These are phyloP conservation scores for Xylophagus ater DNA, from an alignment of 2,888 invertebrate species.

Conservation along the genomic window DNA sequence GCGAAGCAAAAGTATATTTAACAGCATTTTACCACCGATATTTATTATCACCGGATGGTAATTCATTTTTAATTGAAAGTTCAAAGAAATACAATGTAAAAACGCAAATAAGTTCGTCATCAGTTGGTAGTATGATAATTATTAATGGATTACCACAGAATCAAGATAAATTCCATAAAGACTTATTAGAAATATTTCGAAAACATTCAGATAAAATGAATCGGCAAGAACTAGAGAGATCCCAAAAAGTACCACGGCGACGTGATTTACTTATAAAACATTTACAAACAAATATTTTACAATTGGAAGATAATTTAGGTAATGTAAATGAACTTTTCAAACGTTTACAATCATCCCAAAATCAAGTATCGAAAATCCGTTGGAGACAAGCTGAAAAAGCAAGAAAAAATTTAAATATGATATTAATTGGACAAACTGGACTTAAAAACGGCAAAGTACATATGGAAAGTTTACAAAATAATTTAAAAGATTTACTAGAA, in stretches of 20 bases:
- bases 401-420: slow-evolving; percentile 45
- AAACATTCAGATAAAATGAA: slow-evolving; percentile 23
- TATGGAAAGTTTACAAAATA: slow-evolving; percentile 38
- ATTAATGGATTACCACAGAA: slow-evolving; percentile 42
- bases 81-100: slow-evolving; percentile 33
- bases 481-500: slow-evolving; percentile 32
- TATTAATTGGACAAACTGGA: slow-evolving; percentile 49
- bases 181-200: slow-evolving; percentile 38
- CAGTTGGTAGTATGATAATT: slow-evolving; percentile 40
- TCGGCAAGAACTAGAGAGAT: slow-evolving; percentile 23
- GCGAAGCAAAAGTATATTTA: slow-evolving; percentile 42
- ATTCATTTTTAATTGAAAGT: slow-evolving; percentile 38
- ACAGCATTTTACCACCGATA: slow-evolving; percentile 41
- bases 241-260: slow-evolving; percentile 30
- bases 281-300: slow-evolving; percentile 29
- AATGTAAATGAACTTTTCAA: slow-evolving; percentile 42
- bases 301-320: slow-evolving; percentile 39
- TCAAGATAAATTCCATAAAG: slow-evolving; percentile 44
- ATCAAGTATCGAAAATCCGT: slow-evolving; percentile 38
- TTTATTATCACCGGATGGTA: slow-evolving; percentile 41
- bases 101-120: slow-evolving; percentile 33
- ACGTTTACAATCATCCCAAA: slow-evolving; percentile 40
- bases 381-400: slow-evolving; percentile 39
- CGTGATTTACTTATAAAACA: slow-evolving; percentile 31
- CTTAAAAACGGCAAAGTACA: slow-evolving; percentile 43